These are phyloP conservation scores for Pipistrellus pygmaeus DNA, from an alignment of 2,797 vertebrate species.

Conservation along the genomic window DNA sequence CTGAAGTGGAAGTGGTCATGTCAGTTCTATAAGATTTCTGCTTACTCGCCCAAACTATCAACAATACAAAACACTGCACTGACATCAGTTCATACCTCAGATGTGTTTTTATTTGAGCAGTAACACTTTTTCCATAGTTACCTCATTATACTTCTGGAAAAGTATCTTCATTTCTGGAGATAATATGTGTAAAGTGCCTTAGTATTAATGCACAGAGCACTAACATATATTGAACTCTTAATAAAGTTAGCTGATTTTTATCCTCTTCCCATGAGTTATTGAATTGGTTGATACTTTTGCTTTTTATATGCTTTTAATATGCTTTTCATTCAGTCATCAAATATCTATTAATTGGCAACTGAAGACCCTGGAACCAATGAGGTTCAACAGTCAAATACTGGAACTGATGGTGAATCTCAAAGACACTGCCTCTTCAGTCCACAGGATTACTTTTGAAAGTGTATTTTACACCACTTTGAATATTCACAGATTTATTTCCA, in stretches of 20 bases:
- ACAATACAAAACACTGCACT: background rate
- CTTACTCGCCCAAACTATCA: background rate
- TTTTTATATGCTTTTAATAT: constrained; percentile 21
- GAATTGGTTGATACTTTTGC: background rate
- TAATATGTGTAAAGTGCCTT: background rate
- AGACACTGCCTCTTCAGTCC: background rate
- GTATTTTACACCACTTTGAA: background rate
- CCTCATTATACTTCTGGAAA: background rate
- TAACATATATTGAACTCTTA: background rate
- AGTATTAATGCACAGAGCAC: background rate
- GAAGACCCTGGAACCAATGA: background rate
- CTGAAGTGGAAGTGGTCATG: background rate
- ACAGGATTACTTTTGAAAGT: background rate
- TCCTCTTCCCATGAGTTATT: background rate
- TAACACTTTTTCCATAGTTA: background rate
- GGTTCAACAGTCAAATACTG: background rate
- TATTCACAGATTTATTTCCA: background rate
- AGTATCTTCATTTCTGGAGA: background rate
- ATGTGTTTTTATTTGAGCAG: background rate
- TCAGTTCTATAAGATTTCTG: background rate
- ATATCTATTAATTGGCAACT: background rate
- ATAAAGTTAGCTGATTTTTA: background rate
- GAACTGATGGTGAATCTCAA: background rate
- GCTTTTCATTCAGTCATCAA: background rate
- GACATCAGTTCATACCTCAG: background rate